Base-by-base conservation (phyloP, 2,113 vertebrate genomes). In the Mus musculus region DNA sequence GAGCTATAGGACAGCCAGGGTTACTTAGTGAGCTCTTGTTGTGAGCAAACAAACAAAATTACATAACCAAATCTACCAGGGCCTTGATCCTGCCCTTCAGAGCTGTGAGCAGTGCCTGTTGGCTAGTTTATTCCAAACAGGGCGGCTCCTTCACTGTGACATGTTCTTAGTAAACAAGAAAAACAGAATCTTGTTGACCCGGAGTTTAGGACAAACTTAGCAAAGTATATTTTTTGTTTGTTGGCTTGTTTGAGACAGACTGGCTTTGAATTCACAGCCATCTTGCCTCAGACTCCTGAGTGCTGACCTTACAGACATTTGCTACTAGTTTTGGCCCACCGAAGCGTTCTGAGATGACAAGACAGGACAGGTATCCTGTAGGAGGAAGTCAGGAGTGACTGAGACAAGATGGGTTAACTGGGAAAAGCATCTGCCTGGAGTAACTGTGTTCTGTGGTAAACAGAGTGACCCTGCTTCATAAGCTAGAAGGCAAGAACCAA, bases 321-420 rank as follows among this genome's bases (percentile, higher is more conserved):
- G 24, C n/a, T 39, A 42, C 59, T n/a, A 42, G 14, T 24, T 36
- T 36, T 84, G 56, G 59, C 81, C 46, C 56, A 49, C 63, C 24
- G 24, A 65, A 88, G 65, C 73, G n/a, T 95, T 88, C 76, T 56
- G 91, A 88, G 42, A 77, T 63, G 42, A 91, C 12, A 82, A 20
- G 49, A 72, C 76, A 69, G 28, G 39, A 72, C 76, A 69, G 28
- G 82, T 20, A 20, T 73, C 61, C 59, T 91, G 7, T 2, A 39
- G 63, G 76, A 77, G 61, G 88, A 71, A 72, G 76, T 54, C 61
- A 84, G 49, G 88, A 76, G 30, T 56, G 2, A 52, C 77, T 36
- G 33, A 33, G 30, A 14, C 67, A 69, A 24, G 52, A 56, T 56
- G 77, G 52, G 33, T 56, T 36, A 80, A 22, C 4, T 12, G 17